Percentiles rank a stretch among this genome's conserved stretches.
These are phyloP conservation scores for Anoplolepis gracilipes DNA, from an alignment of 1,140 invertebrate genomes.

Conservation along the genomic window DNA sequence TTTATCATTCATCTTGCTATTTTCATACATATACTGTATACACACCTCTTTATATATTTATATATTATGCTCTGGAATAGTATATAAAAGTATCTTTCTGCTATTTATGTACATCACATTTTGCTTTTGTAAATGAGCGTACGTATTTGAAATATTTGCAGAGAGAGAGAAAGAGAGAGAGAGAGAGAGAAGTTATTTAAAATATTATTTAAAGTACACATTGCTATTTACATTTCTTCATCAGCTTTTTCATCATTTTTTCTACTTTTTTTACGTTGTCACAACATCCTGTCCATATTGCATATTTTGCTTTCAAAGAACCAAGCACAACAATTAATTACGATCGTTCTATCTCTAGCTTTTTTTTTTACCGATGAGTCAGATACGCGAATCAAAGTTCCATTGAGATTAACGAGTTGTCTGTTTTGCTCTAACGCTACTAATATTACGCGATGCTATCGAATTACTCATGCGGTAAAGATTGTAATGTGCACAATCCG, in stretches of 20 bases:
- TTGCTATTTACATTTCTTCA: not conserved
- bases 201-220: conserved; percentile 14
- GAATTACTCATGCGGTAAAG: not conserved
- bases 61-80: conserved; percentile 11
- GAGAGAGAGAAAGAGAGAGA: not conserved
- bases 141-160: not conserved
- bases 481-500: not conserved
- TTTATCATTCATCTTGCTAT: conserved; percentile 31
- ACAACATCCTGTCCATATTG: not conserved
- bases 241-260: not conserved
- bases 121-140: not conserved
- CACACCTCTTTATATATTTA: not conserved
- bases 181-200: not conserved
- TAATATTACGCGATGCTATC: not conserved
- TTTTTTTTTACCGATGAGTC: not conserved
- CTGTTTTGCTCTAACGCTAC: not conserved
- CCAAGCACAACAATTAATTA: not conserved
- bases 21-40: not conserved
- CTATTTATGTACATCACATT: not conserved
- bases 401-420: not conserved
- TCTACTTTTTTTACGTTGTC: not conserved
- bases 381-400: conserved; percentile 10
- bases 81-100: conserved; percentile 18
- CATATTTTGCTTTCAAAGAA: not conserved
- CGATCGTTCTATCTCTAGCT: not conserved